Conservation (phyloP, 1,140 invertebrate species). For the Macrosteles quadrilineatus region DNA sequence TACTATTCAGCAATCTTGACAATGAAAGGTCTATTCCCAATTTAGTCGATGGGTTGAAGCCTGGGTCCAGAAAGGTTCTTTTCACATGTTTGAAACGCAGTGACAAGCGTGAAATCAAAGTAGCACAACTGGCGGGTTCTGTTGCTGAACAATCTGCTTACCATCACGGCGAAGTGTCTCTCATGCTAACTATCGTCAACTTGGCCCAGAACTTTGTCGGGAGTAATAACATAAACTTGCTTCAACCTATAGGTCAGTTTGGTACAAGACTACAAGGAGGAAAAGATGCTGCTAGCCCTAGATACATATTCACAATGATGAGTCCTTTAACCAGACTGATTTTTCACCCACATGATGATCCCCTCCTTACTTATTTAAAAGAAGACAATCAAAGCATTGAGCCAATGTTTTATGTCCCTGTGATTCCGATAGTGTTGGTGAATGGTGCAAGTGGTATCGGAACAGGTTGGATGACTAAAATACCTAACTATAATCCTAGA, state of each 20-base stretch:
- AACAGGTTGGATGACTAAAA: slow-evolving; percentile 98
- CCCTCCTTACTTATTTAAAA: slow-evolving; percentile 81
- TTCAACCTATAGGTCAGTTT: slow-evolving; percentile 96
- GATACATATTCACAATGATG: slow-evolving; percentile 96
- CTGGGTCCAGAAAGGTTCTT: slow-evolving; percentile 92
- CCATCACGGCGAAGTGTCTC: slow-evolving; percentile 95
- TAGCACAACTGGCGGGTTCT: slow-evolving; percentile 95
- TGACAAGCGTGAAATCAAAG: slow-evolving; percentile 95
- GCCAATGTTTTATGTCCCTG: slow-evolving; percentile 83
- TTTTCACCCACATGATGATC: slow-evolving; percentile 89
- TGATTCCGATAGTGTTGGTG: slow-evolving; percentile 95
- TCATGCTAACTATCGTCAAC: slow-evolving; percentile 96
- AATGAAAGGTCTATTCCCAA: slow-evolving; percentile 96
- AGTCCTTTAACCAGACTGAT: slow-evolving; percentile 80
- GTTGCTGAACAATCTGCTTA: slow-evolving; percentile 97
- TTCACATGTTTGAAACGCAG: slow-evolving; percentile 97
- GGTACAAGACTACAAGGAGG: slow-evolving; percentile 76
- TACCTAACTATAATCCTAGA: slow-evolving; percentile 93
- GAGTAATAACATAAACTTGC: slow-evolving; percentile 97
- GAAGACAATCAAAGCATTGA: slow-evolving; percentile 84
- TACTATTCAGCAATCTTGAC: slow-evolving; percentile 96
- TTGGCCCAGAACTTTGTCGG: slow-evolving; percentile 97
- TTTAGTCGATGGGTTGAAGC: slow-evolving; percentile 94
- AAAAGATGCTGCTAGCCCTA: slow-evolving; percentile 94
- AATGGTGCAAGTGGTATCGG: slow-evolving; percentile 99